These are phyloP conservation scores for Drepanosiphum platanoidis DNA, from an alignment of 2,888 invertebrate species.

Conservation along the genomic window DNA sequence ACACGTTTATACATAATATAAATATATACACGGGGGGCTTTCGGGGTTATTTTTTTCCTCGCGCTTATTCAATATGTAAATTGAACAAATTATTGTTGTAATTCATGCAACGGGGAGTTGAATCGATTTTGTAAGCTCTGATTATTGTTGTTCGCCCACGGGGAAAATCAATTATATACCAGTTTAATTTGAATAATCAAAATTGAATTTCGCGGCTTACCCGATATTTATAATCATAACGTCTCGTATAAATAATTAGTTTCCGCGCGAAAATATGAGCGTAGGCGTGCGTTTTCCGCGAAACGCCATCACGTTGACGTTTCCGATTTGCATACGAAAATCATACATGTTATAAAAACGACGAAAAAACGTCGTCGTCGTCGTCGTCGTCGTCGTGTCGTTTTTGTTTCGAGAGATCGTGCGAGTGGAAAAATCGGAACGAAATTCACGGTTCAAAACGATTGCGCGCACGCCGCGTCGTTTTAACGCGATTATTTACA, in stretches of 20 bases:
- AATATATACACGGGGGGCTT: too few relatives aligned
- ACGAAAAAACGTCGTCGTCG: too few relatives aligned
- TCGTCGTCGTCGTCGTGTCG: too few relatives aligned
- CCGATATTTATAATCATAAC: neutral
- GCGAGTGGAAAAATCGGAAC: too few relatives aligned
- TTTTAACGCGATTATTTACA: neutral
- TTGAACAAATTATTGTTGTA: neutral
- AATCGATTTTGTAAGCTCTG: slow-evolving; percentile 33
- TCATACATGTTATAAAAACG: too few relatives aligned
- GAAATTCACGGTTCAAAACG: neutral
- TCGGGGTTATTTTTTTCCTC: neutral
- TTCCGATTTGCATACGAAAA: too few relatives aligned
- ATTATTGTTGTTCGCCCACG: slow-evolving; percentile 27
- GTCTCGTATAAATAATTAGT: neutral
- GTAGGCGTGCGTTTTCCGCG: too few relatives aligned
- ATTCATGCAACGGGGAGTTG: neutral
- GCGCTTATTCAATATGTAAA: neutral
- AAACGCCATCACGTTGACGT: too few relatives aligned
- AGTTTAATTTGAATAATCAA: slow-evolving; percentile 40
- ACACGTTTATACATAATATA: too few relatives aligned
- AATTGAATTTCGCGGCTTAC: neutral
- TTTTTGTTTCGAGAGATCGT: too few relatives aligned
- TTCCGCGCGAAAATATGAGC: neutral
- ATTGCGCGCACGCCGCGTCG: too few relatives aligned
- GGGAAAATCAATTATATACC: slow-evolving; percentile 27